Conservation (phyloP, 2,113 vertebrate genomes). For the Spea bombifrons region DNA sequence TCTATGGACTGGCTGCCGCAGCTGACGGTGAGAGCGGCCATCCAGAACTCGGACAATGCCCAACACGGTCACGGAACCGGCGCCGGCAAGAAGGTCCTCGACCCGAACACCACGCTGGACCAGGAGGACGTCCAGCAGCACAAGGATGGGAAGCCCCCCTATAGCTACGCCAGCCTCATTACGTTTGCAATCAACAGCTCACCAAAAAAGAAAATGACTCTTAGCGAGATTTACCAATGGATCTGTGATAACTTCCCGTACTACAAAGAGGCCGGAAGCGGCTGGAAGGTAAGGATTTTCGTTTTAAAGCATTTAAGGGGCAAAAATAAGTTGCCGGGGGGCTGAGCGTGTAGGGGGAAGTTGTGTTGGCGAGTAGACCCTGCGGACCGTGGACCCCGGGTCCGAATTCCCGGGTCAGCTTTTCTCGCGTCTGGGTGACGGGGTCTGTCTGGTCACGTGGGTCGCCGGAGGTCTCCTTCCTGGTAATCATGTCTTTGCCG, state of each 20-base stretch:
- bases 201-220: conserved; percentile 91
- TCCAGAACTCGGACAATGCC: conserved; percentile 78
- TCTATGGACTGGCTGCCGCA: conserved; percentile 94
- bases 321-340: too few species aligned
- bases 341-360: too few species aligned
- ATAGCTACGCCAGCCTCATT: conserved; percentile 91
- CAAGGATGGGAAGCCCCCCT: conserved; percentile 89
- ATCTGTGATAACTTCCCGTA: conserved; percentile 92
- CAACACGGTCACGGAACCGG: conserved; percentile 78
- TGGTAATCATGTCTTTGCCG: too few species aligned
- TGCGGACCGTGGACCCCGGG: too few species aligned
- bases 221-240: conserved; percentile 92
- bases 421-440: too few species aligned
- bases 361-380: too few species aligned
- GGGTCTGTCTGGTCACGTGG: too few species aligned
- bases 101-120: conserved; percentile 85
- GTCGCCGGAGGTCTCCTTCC: too few species aligned
- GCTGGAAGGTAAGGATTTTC: conserved; percentile 81
- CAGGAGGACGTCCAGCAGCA: conserved; percentile 89
- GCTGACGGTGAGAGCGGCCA: conserved; percentile 87
- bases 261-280: conserved; percentile 88
- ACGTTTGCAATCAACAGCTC: conserved; percentile 92
- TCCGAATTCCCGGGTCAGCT: too few species aligned
- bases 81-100: conserved; percentile 84
- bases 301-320: too few species aligned